These are phyloP conservation scores for Heterodera carotae DNA, from an alignment of 1,140 invertebrate species.

Conservation along the genomic window DNA sequence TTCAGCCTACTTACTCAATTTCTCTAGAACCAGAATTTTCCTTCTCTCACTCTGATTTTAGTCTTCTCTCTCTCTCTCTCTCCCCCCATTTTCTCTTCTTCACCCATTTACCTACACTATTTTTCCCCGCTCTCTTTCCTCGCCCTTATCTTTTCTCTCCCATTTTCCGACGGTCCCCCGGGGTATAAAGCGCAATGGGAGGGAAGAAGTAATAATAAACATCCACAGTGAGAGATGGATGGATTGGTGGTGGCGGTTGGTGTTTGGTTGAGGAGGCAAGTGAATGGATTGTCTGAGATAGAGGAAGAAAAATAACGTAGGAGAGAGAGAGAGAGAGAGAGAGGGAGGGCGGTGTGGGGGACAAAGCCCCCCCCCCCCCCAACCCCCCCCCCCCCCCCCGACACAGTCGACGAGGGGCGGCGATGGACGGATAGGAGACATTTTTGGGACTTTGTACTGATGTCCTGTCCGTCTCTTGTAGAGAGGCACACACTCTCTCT, in stretches of 20 bases:
- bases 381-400: no score
- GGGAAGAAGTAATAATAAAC: not conserved
- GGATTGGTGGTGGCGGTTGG: not conserved
- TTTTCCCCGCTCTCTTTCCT: not conserved
- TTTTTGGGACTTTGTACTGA: not conserved
- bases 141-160: not conserved
- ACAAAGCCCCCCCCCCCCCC: not conserved
- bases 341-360: no score
- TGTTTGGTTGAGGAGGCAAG: not conserved
- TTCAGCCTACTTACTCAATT: not conserved
- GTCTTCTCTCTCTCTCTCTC: no score
- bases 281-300: not conserved
- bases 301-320: no score
- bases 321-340: no score
- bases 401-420: not conserved
- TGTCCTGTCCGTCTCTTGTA: not conserved
- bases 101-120: no score
- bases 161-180: constrained; percentile 2
- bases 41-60: no score
- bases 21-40: no score
- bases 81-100: no score
- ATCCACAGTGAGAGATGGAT: not conserved
- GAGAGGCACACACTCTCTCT: not conserved
- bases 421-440: not conserved
- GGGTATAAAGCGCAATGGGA: not conserved